Base-by-base conservation (phyloP, 2,797 vertebrate species). In the Sandelia bainsii region DNA sequence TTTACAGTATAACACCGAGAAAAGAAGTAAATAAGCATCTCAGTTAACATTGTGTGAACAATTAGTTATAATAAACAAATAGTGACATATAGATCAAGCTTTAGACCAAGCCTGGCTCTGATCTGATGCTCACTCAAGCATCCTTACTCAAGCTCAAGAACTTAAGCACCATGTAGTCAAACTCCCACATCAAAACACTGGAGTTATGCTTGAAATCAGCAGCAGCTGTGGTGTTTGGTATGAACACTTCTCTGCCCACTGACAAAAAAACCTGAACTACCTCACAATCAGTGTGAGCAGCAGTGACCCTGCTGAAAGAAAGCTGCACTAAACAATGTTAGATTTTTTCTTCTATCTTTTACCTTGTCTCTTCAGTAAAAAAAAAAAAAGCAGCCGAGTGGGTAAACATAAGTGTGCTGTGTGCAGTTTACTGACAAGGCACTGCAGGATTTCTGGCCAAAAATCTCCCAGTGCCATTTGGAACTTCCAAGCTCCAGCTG, bases 381-480 rank as follows among this genome's bases (percentile, higher is more conserved):
- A 9, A 34, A n/a, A 44, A 9, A 34, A 9, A 34, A 62, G 39
- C 0, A 48, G 52, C n/a, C 9, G 10, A 17, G 29, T 12, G 16
- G 20, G 62, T 34, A 62, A 77, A 79, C 78, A 71, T 1, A 27
- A 69, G 37, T 27, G 6, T 5, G 34, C 50, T 48, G 59, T 49
- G 56, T 42, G 48, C 19, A 20, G 71, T 23, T 74, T 66, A 45
- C 48, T 52, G 67, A 75, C 45, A 48, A 74, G 60, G 62, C 58
- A 0, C 66, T 54, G 74, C 51, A 34, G 77, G 54, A 73, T 62
- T 59, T 54, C 48, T n/a, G 25, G 14, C 37, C 12, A 58, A 8
- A 34, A 39, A 2, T 8, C 19, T 64, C 56, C 12, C 14, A 0
- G 52, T 23, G 61, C 56, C 13, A 5, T 73, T 49, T 34, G 51